Percentiles rank a stretch among this genome's conserved stretches.
phyloP scores from a whole-genome alignment of 2,797 vertebrate genomes.

The Spizella passerina region DNA sequence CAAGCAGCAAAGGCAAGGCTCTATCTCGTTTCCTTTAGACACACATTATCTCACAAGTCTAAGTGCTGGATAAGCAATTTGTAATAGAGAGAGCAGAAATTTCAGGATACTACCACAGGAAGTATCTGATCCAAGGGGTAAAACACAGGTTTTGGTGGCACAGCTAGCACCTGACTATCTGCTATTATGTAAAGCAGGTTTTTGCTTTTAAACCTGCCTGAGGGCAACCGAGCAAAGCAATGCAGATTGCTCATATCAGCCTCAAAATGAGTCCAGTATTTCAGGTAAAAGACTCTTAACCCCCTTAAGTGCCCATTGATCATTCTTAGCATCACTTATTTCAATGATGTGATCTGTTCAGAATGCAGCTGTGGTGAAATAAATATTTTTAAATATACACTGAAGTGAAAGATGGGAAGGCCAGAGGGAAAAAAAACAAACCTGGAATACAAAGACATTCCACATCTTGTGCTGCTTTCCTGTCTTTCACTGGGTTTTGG shows the following conservation, averaged over 20 bases:
- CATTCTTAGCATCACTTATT: slow-evolving; percentile 6
- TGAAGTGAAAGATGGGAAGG: neutral
- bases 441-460: neutral
- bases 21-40: neutral
- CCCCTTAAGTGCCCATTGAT: neutral
- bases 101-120: neutral
- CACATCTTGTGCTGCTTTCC: neutral
- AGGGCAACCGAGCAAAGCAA: neutral
- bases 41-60: neutral
- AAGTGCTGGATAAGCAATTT: neutral
- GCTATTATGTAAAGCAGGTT: neutral
- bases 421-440: neutral
- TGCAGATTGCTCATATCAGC: neutral
- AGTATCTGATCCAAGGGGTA: neutral
- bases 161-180: neutral
- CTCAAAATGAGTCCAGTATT: neutral
- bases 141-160: neutral
- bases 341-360: neutral
- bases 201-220: neutral
- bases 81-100: neutral
- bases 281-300: neutral
- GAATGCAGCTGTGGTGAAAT: neutral
- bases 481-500: neutral
- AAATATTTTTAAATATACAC: neutral
- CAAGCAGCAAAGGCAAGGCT: neutral